Evolutionary conservation across 2,888 invertebrate genomes (phyloP).

Genomic region (Caenorhabditis imperialis): DNA sequence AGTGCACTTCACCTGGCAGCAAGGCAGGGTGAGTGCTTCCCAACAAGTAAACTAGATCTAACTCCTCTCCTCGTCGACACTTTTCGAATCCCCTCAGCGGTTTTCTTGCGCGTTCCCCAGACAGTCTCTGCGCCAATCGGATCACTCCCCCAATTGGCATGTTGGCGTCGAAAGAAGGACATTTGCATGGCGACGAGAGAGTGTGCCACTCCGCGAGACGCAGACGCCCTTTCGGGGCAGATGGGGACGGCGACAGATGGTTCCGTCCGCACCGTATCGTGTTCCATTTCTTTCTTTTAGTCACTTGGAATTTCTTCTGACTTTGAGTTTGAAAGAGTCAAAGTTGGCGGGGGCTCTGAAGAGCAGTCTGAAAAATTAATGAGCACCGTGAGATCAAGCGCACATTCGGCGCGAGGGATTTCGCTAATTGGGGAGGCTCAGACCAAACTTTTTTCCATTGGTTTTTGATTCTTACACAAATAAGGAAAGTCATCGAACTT

Average conservation of each 20-base stretch:
- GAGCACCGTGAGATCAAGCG: conserved; percentile 38
- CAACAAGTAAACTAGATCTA: too few relatives aligned
- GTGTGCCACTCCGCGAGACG: conserved; percentile 15
- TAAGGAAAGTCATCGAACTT: too few relatives aligned
- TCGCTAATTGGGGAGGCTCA: conserved; percentile 31
- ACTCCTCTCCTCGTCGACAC: too few relatives aligned
- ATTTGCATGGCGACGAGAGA: conserved; percentile 28
- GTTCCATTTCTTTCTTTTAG: background rate
- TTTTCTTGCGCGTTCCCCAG: too few relatives aligned
- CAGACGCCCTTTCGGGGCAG: conserved; percentile 29
- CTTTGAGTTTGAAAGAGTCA: too few relatives aligned
- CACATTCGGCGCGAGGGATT: conserved; percentile 6
- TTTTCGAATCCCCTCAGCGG: background rate
- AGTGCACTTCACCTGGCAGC: conserved; percentile 80
- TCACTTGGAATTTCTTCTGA: too few relatives aligned
- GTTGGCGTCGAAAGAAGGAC: conserved; percentile 28
- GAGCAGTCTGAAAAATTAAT: conserved; percentile 37
- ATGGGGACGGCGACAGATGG: conserved; percentile 45
- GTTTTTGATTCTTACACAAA: too few relatives aligned
- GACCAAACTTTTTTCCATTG: background rate
- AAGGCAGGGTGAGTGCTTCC: conserved; percentile 73
- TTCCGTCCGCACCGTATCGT: conserved; percentile 11
- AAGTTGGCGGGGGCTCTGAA: background rate
- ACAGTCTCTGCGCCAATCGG: conserved; percentile 32
- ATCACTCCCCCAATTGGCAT: conserved; percentile 22